These are phyloP conservation scores for Maconellicoccus hirsutus DNA, from an alignment of 1,140 invertebrate genomes.

Conservation along the genomic window DNA sequence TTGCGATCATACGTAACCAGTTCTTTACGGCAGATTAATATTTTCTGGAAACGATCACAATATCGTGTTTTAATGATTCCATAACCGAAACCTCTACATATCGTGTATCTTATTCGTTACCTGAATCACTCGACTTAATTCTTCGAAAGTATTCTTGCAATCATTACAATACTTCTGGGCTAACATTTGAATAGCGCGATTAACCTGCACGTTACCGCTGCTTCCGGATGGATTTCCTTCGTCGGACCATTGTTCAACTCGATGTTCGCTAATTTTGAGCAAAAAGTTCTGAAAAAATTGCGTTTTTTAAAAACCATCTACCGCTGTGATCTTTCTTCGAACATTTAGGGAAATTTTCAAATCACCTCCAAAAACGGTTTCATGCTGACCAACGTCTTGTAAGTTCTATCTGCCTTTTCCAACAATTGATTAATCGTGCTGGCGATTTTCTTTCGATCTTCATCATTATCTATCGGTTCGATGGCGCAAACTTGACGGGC, in stretches of 20 bases:
- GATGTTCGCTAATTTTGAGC: slow-evolving; percentile 62
- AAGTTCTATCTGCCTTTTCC: slow-evolving; percentile 89
- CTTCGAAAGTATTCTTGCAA: slow-evolving; percentile 88
- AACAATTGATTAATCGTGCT: slow-evolving; percentile 76
- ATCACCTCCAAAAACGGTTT: slow-evolving; percentile 75
- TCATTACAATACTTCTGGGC: slow-evolving; percentile 92
- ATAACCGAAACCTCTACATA: background rate
- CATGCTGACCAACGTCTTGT: slow-evolving; percentile 75
- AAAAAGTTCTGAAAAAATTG: slow-evolving; percentile 48
- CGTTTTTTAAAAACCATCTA: too few relatives aligned
- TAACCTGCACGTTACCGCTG: slow-evolving; percentile 39
- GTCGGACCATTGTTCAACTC: slow-evolving; percentile 40
- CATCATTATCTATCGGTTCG: slow-evolving; percentile 92
- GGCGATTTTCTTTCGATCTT: slow-evolving; percentile 71
- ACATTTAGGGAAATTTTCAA: background rate
- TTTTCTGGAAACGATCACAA: slow-evolving; percentile 49
- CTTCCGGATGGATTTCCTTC: background rate
- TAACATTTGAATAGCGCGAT: slow-evolving; percentile 68
- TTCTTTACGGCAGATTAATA: slow-evolving; percentile 77
- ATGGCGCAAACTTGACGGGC: slow-evolving; percentile 87
- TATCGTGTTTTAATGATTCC: background rate
- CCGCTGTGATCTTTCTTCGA: background rate
- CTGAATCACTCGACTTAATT: slow-evolving; percentile 86
- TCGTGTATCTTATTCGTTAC: slow-evolving; percentile 25
- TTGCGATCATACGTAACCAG: slow-evolving; percentile 84